Evolutionary conservation across 2,888 invertebrate genomes (phyloP).

Genomic region (Agapostemon virescens): DNA sequence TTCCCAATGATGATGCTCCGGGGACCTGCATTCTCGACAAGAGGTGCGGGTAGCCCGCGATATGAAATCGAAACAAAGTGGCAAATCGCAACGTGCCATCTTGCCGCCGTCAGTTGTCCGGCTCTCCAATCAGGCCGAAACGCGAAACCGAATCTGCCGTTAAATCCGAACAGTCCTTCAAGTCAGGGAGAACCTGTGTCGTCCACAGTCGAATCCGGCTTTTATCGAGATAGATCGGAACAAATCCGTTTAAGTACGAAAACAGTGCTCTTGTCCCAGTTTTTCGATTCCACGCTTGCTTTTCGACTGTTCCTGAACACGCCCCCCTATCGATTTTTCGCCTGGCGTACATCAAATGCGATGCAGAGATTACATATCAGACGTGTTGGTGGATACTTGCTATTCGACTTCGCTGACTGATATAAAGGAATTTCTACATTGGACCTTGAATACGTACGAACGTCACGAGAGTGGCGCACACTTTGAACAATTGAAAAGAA

Average conservation of each 20-base stretch:
- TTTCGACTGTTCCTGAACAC: not conserved
- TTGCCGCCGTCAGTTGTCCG: conserved; percentile 17
- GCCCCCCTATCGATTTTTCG: not conserved
- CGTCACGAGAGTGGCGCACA: no score
- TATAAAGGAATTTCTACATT: no score
- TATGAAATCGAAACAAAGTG: conserved; percentile 27
- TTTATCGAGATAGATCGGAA: conserved; percentile 28
- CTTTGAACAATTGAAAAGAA: no score
- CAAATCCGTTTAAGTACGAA: conserved; percentile 29
- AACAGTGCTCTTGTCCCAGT: conserved; percentile 28
- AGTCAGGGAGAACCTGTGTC: conserved; percentile 5
- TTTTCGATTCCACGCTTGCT: conserved; percentile 4
- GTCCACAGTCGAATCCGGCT: conserved; percentile 13
- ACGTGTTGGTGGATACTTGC: not conserved
- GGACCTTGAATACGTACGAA: no score
- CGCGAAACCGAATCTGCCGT: conserved; percentile 6
- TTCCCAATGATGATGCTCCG: not conserved
- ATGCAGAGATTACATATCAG: not conserved
- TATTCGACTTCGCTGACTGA: no score
- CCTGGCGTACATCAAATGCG: not conserved
- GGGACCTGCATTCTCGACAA: not conserved
- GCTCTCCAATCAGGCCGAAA: conserved; percentile 4
- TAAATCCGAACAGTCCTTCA: conserved; percentile 20
- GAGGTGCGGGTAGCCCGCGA: not conserved
- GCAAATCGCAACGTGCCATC: conserved; percentile 7